phyloP scores from a whole-genome alignment of 2,797 vertebrate genomes.

The Gastrophryne carolinensis region DNA sequence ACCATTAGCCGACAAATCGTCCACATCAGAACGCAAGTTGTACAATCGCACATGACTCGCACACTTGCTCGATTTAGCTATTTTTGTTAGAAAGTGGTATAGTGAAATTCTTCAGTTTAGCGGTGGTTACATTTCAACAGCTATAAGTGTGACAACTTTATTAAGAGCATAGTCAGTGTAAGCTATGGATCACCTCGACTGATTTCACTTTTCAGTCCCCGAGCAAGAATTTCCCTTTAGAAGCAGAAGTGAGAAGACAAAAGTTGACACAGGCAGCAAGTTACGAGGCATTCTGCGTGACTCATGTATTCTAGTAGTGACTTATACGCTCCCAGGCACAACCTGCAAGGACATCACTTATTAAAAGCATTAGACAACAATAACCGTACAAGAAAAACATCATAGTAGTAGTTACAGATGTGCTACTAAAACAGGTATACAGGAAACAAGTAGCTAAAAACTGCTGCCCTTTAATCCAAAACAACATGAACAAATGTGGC shows the following conservation, averaged over 20 bases:
- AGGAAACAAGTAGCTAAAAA: neutral
- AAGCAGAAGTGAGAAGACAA: neutral
- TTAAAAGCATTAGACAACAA: constrained; percentile 20
- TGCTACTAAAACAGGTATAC: neutral
- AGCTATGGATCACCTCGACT: neutral
- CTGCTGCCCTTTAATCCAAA: neutral
- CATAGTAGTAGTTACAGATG: neutral
- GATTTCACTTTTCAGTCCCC: neutral
- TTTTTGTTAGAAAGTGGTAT: no score
- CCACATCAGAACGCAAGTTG: no score
- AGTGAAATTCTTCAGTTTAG: no score
- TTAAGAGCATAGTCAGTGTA: no score
- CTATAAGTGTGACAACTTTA: no score
- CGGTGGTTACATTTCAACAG: no score
- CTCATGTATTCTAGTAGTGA: constrained; percentile 23
- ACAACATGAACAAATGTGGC: neutral
- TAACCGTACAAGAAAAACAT: constrained; percentile 3
- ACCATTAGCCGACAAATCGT: no score
- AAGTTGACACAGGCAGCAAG: constrained; percentile 27
- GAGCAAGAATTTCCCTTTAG: neutral
- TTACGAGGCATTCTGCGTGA: constrained; percentile 18
- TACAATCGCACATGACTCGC: no score
- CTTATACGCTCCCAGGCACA: constrained; percentile 23
- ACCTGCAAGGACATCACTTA: constrained; percentile 10
- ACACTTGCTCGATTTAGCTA: no score